Conservation (phyloP, 2,888 invertebrate genomes). For the Tetranychus piercei region DNA sequence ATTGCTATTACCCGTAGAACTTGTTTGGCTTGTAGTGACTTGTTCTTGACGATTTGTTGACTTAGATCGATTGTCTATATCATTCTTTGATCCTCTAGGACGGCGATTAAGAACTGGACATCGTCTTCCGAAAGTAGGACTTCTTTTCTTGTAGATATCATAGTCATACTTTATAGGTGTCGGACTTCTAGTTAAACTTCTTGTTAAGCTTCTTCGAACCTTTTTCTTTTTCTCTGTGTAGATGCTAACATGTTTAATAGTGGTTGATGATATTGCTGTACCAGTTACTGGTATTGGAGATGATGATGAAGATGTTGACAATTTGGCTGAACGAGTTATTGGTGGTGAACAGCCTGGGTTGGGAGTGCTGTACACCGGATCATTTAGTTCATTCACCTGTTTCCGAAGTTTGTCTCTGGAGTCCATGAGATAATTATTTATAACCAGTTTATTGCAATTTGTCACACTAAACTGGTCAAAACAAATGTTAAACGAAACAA, state of each 20-base stretch:
- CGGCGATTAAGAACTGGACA: constrained; percentile 6
- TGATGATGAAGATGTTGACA: too few species aligned
- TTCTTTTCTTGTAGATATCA: constrained; percentile 4
- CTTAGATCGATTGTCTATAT: background rate
- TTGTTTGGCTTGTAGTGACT: background rate
- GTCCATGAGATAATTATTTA: too few species aligned
- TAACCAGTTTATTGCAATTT: too few species aligned
- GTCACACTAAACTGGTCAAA: too few species aligned
- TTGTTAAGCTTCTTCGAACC: background rate
- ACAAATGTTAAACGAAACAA: too few species aligned
- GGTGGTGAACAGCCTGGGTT: too few species aligned
- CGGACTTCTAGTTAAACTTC: constrained; percentile 7
- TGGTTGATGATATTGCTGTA: background rate
- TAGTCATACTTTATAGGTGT: constrained; percentile 5
- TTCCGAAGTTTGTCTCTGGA: too few species aligned
- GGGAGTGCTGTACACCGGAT: too few species aligned
- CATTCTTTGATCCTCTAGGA: background rate
- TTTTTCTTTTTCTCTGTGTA: background rate
- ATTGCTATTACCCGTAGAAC: background rate
- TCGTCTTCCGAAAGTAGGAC: constrained; percentile 5
- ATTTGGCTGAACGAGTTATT: too few species aligned
- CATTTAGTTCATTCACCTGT: too few species aligned
- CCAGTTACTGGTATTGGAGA: too few species aligned
- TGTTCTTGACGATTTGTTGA: background rate
- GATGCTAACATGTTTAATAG: background rate